Base-by-base conservation (phyloP, 2,888 invertebrate species). In the Ashinkailepas kermadecensis region DNA sequence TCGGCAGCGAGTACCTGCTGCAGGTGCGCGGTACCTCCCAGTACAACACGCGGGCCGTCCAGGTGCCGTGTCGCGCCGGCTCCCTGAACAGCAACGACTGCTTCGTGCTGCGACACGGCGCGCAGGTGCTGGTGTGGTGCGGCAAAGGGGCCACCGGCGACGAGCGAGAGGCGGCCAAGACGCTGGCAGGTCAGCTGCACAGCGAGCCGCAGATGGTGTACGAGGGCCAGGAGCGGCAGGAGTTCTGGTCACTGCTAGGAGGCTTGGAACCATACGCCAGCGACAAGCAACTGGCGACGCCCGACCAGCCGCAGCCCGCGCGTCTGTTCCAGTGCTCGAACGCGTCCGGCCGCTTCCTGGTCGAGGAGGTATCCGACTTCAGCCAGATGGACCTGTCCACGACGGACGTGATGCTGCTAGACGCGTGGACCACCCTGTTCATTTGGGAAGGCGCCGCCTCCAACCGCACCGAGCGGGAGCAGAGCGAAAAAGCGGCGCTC, bases 121-220 rank as follows among this genome's bases (percentile, higher is more conserved):
- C 86, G 64, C 84, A 84, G 15, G 84, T 85, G 13, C 89, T 89
- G 8, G 93, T 92, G 89, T 92, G 97, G 81, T 97, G 97, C 97
- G 95, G 95, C 87, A 97, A 96, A 4, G 94, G 93, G 85, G 92
- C 92, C 84, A 95, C 95, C 82, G 96, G 95, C 0, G 97, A 97
- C 0, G 97, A 97, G 88, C 95, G 96, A 86, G 90, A 97, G 78
- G 96, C 97, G 88, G 94, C 95, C 88, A 96, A 96, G 80, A 95
- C 96, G 88, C 90, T 91, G 80, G 91, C 95, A 86, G 93, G 89
- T 12, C 85, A 85, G 59, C 81, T 81, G 13, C 82, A 82, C 54
- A 91, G 91, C 21, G 94, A 94, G 83, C 92, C 92, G 84, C 90
- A 91, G 23, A 90, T 95, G 15, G 89, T 94, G 82, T 91, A 92